Base-by-base conservation (phyloP, 2,888 invertebrate genomes). In the Tetragnatha montana region DNA sequence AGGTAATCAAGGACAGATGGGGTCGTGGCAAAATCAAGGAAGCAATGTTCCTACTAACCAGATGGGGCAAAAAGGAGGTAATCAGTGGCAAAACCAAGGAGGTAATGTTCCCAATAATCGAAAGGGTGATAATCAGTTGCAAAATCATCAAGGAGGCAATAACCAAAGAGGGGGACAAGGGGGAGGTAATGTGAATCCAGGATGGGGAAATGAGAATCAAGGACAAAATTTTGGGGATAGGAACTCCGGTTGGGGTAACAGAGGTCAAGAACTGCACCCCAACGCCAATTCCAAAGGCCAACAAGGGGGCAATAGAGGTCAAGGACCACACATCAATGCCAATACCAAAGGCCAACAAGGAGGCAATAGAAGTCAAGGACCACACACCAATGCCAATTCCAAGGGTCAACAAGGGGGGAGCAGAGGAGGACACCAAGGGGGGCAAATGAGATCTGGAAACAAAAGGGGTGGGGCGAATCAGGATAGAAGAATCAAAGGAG, bases 161-260 rank as follows among this genome's bases (percentile, higher is more conserved):
- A 73, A 74, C 73, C 70, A 80, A 68, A 35, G 50, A 76, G 21
- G 69, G 21, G 14, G 69, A 14, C 78, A 84, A 35, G 68, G 69
- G 49, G 80, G 80, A 6, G 35, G 70, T 4, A 76, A 50, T 50
- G 14, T 14, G 1, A 70, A 82, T n/a, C 69, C 17, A n/a, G 69
- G 80, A 3, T 80, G 73, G 74, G 73, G 74, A 17, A 74, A n/a
- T 2, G 35, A 35, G 35, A 73, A 60, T 60, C 60, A 60, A 49
- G 71, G 60, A 51, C 60, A 60, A 17, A 35, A 51, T 60, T 35
- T 69, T 7, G 85, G 70, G 12, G 78, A 76, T n/a, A 47, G 6
- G n/a, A 68, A 49, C 47, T 8, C 68, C 21, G 85, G 49, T 4
- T 49, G 78, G 70, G 50, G 80, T 21, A 19, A 60, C 8, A 51